Evolutionary conservation across 2,113 vertebrate species (phyloP), one percentile per base, ranked within the genome.

Genomic region (Psilopsiagon aurifrons): DNA sequence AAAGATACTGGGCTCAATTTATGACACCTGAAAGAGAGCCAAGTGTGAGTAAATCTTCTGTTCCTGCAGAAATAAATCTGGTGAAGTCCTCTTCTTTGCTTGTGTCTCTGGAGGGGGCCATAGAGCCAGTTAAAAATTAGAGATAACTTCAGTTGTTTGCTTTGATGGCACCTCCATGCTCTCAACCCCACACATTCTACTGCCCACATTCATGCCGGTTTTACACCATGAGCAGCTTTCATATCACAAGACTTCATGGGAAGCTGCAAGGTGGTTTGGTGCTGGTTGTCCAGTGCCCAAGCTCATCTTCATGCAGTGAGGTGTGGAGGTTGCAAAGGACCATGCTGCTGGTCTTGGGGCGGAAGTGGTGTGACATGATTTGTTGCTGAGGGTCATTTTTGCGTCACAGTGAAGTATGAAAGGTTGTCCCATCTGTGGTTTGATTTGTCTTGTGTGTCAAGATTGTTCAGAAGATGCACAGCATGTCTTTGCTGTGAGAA

Each of bases 1-100:
- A 87, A 82, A 86, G 86, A 90, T 59, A 92, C 84, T 25, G 41
- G 57, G 10, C 43, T 81, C 19, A 25, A 96, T 97, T 97, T 97
- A 96, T 6, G 74, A 33, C 69, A 15, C 47, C 90, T 92, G 95
- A 96, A 70, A 81, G 92, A 81, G 68, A 96, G 90, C 95, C 95
- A 90, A 87, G 55, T 0, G 0, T 35, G 86, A 93, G 83, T 96
- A 95, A 96, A 97, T 96, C 94, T 80, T 29, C 25, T 13, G 37
- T 10, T 89, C 51, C 6, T 41, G 86, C 19, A 49, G 76, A 33
- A 90, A 92, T 94, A 94, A 90, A 84, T 96, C 94, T 73, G 44
- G 83, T 86, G 7, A 76, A 49, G 76, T 71, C 82, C 92, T 92
- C 83, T 51, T 67, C 67, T 60, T 29, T 41, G 1, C 46, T 74